Evolutionary conservation across 2,888 invertebrate genomes (phyloP).

Genomic region (Phorcus lineatus): DNA sequence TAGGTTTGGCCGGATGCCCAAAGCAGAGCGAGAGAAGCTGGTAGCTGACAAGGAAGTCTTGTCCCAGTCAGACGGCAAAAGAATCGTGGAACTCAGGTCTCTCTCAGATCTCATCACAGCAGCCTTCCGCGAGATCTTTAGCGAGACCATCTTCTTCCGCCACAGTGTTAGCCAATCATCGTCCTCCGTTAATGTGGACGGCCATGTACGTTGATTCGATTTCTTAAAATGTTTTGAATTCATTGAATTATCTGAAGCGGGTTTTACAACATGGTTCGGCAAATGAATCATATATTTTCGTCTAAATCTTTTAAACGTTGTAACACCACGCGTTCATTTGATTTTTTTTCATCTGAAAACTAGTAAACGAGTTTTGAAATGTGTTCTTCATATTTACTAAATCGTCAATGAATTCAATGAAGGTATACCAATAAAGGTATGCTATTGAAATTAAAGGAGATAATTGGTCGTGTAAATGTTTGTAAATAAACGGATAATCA

Average conservation of each 20-base stretch:
- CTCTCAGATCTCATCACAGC: conserved; percentile 65
- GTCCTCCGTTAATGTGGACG: not conserved
- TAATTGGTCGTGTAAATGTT: too few species aligned
- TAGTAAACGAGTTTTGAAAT: too few species aligned
- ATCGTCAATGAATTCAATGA: too few species aligned
- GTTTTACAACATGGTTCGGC: not conserved
- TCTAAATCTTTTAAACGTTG: too few species aligned
- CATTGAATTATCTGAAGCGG: not conserved
- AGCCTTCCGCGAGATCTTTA: conserved; percentile 53
- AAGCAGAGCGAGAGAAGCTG: conserved; percentile 67
- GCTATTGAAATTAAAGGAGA: too few species aligned
- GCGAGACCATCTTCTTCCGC: conserved; percentile 43
- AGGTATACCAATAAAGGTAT: too few species aligned
- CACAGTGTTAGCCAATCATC: not conserved
- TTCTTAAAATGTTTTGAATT: not conserved
- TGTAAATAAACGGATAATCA: too few species aligned
- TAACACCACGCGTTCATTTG: too few species aligned
- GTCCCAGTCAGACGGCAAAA: conserved; percentile 47
- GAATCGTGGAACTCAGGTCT: conserved; percentile 64
- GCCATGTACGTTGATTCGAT: not conserved
- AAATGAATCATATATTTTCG: too few species aligned
- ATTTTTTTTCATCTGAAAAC: too few species aligned
- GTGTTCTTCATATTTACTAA: too few species aligned
- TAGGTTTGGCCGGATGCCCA: conserved; percentile 70
- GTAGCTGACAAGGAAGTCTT: conserved; percentile 68